phyloP scores from a whole-genome alignment of 2,113 vertebrate genomes.

The Odobenus rosmarus region DNA sequence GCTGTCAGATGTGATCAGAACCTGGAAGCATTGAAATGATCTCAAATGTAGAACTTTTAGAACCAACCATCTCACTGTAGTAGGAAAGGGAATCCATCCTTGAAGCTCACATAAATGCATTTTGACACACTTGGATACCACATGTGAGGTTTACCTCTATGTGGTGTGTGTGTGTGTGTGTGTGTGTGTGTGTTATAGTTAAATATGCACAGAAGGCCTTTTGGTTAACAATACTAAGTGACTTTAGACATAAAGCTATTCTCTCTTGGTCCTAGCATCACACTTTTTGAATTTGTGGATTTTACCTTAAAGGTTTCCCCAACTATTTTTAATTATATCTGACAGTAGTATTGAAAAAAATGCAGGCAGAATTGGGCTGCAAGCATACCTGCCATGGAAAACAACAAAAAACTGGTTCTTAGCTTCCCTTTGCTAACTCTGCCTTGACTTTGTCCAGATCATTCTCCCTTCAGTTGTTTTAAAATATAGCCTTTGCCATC shows the following conservation, averaged over 20 bases:
- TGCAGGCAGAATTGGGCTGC: background rate
- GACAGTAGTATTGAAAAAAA: background rate
- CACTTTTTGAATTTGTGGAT: background rate
- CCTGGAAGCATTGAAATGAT: background rate
- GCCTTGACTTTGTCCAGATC: background rate
- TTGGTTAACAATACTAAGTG: background rate
- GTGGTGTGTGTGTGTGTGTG: background rate
- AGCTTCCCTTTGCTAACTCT: background rate
- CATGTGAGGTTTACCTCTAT: background rate
- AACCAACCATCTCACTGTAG: background rate
- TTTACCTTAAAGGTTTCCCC: background rate
- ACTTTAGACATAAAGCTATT: background rate
- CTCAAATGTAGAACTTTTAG: background rate
- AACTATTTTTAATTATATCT: background rate
- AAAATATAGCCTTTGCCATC: background rate
- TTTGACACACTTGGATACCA: background rate
- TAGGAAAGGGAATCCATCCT: background rate
- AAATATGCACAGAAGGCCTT: background rate
- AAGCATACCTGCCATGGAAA: background rate
- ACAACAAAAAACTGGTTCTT: background rate
- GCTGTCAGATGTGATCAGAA: background rate
- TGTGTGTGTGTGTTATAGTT: too few species aligned
- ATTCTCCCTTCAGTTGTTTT: background rate
- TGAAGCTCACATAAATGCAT: background rate
- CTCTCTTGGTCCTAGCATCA: background rate